phyloP scores from a whole-genome alignment of 2,797 vertebrate species.

The Arremon brunneinucha region DNA sequence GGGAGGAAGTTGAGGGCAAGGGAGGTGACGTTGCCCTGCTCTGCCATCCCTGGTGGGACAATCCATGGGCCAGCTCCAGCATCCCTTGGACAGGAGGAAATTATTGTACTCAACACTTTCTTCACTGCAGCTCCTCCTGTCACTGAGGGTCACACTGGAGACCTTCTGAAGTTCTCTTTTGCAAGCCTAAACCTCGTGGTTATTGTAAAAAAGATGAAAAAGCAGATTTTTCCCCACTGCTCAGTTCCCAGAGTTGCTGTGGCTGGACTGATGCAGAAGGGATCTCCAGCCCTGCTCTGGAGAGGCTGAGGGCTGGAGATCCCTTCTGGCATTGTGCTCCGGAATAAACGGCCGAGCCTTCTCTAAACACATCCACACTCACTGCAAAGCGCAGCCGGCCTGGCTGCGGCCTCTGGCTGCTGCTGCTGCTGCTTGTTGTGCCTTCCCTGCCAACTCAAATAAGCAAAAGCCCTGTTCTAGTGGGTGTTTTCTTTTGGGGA shows the following conservation, averaged over 20 bases:
- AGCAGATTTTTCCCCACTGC: not conserved
- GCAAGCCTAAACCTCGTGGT: not conserved
- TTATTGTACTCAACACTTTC: fast-evolving
- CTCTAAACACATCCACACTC: not conserved
- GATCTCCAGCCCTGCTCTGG: not conserved
- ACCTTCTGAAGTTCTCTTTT: not conserved
- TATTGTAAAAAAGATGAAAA: not conserved
- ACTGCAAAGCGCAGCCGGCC: not conserved
- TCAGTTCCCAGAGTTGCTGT: no score
- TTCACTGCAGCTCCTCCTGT: not conserved
- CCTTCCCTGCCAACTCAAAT: slow-evolving; percentile 38
- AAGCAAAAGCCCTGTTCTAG: not conserved
- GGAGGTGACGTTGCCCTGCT: not conserved
- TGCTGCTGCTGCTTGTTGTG: not conserved
- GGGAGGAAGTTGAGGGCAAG: not conserved
- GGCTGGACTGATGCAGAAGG: not conserved
- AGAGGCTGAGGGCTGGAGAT: not conserved
- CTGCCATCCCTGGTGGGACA: not conserved
- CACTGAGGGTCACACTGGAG: not conserved
- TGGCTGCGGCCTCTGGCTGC: not conserved
- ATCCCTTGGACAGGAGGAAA: not conserved
- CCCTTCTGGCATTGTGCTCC: not conserved
- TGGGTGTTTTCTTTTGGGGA: not conserved
- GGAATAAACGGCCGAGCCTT: not conserved
- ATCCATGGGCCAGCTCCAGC: not conserved